Evolutionary conservation across 2,113 vertebrate species (phyloP).

Genomic region (Eclectus roratus): DNA sequence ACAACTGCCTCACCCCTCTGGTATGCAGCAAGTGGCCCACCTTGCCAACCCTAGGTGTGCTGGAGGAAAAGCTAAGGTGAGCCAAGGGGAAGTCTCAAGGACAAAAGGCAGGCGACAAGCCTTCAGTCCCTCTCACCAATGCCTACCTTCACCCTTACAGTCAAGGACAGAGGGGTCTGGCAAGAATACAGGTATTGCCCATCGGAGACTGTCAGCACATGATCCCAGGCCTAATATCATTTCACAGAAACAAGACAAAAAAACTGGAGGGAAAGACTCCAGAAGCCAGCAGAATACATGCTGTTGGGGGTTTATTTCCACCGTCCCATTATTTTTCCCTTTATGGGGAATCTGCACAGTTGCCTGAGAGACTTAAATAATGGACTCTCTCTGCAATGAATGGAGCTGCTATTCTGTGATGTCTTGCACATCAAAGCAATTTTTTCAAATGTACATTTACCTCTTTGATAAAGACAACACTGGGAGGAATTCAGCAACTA

Average conservation of each 20-base stretch:
- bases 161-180: not conserved
- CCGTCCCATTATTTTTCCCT: not conserved
- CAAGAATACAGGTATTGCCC: not conserved
- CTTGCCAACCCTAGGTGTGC: not conserved
- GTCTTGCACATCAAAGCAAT: conserved; percentile 40
- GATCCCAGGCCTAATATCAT: not conserved
- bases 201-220: fast-evolving
- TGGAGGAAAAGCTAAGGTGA: not conserved
- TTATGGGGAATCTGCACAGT: not conserved
- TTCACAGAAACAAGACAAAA: not conserved
- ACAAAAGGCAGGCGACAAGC: not conserved
- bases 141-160: not conserved
- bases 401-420: conserved; percentile 27
- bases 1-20: not conserved
- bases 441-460: conserved; percentile 38
- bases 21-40: not conserved
- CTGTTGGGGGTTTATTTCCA: not conserved
- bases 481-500: conserved; percentile 5
- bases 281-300: not conserved
- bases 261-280: not conserved
- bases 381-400: conserved; percentile 8
- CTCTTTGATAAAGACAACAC: conserved; percentile 45
- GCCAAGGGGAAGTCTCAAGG: not conserved
- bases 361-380: conserved; percentile 41
- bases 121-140: not conserved